These are phyloP conservation scores for Eupleurogrammus muticus DNA, from an alignment of 2,797 vertebrate species.

Conservation along the genomic window DNA sequence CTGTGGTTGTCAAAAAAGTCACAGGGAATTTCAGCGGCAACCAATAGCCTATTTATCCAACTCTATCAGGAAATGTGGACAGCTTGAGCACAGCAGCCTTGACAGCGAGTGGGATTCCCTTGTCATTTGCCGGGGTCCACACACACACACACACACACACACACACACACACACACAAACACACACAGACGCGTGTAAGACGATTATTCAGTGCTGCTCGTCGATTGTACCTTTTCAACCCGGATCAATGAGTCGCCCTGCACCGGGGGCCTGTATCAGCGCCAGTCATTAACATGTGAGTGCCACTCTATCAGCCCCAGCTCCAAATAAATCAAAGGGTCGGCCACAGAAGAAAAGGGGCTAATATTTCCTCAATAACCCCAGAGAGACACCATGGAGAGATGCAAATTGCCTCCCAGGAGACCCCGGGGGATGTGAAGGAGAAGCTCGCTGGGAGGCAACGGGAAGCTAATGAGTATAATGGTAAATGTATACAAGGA, in stretches of 20 bases:
- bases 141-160: slow-evolving; percentile 28
- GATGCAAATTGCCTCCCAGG: slow-evolving; percentile 88
- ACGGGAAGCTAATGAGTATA: slow-evolving; percentile 87
- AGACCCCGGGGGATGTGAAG: slow-evolving; percentile 80
- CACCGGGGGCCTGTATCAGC: slow-evolving; percentile 69
- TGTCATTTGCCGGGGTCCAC: slow-evolving; percentile 69
- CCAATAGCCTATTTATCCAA: slow-evolving; percentile 70
- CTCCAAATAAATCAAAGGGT: slow-evolving; percentile 85
- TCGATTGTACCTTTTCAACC: slow-evolving; percentile 83
- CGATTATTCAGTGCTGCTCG: slow-evolving; percentile 81
- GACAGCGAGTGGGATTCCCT: slow-evolving; percentile 74
- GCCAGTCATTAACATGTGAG: slow-evolving; percentile 83
- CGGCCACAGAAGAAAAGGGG: slow-evolving; percentile 75
- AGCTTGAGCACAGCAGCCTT: slow-evolving; percentile 62
- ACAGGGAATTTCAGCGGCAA: slow-evolving; percentile 52
- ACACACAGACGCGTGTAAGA: slow-evolving; percentile 50
- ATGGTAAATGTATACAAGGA: slow-evolving; percentile 88
- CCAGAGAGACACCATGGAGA: slow-evolving; percentile 82
- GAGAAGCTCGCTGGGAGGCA: slow-evolving; percentile 83
- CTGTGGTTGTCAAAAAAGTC: slow-evolving; percentile 65
- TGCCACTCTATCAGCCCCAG: slow-evolving; percentile 79
- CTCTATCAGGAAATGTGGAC: slow-evolving; percentile 65
- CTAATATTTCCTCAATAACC: slow-evolving; percentile 86
- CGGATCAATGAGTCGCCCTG: slow-evolving; percentile 80
- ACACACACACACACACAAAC: slow-evolving; percentile 17